Base-by-base conservation (phyloP, 2,888 invertebrate genomes). In the Choristoneura rosaceana region DNA sequence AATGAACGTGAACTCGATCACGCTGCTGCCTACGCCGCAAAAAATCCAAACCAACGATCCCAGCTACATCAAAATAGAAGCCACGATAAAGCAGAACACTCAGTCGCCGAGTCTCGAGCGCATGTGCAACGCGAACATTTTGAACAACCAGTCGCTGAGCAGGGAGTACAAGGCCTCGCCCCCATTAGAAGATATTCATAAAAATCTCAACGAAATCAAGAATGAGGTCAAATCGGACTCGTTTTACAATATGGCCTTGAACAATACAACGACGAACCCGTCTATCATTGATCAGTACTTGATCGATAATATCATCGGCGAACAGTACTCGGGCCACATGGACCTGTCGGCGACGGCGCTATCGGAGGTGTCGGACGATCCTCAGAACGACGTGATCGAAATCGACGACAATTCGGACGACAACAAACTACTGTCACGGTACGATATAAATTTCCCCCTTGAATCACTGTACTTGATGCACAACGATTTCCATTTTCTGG, bases 351-450 rank as follows among this genome's bases (percentile, higher is more conserved):
- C 85, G 0, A 80, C 85, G 0, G 88, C 88, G 0, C 76, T 93
- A 7, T 89, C 90, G 12, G 91, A 90, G 41, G 85, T 87, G 14
- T 79, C 88, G 0, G 90, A 83, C 63, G 80, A 89, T 4, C 88
- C 88, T 34, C 91, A 91, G 75, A 91, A 86, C 52, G 93, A 93
- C 69, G 91, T 94, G 2, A 94, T 94, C 71, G 94, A 94, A 79
- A 94, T 94, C 15, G 94, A 94, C 61, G 94, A 94, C 71, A 94
- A 93, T 76, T 94, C 94, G 0, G 93, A 94, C 45, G 94, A 94
- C 73, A 93, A 87, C 66, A 94, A 94, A 76, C 79, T 93, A 1
- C 77, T 93, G 65, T 91, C 92, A 5, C 85, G 93, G 0, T 89
- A 89, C 62, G 93, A 93, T 64, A 92, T 93, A 85, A 92, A 91